Percentiles rank a stretch among this genome's conserved stretches.
These are phyloP conservation scores for Fregetta grallaria DNA, from an alignment of 2,113 vertebrate species.

Conservation along the genomic window DNA sequence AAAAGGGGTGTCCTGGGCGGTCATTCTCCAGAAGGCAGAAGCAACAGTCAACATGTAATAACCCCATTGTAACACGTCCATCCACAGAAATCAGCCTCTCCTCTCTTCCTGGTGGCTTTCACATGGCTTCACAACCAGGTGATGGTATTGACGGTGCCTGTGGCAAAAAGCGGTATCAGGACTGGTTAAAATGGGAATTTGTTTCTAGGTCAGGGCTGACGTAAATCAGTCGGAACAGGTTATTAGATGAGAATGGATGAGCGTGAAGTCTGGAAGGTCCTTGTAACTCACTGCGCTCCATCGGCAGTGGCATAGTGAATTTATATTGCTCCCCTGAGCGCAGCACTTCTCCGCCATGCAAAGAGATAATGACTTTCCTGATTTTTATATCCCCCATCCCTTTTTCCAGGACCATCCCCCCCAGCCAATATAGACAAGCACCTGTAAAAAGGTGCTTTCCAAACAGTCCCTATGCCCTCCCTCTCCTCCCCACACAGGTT, in stretches of 20 bases:
- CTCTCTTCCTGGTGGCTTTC: neutral
- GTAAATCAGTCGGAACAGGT: neutral
- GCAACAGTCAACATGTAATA: neutral
- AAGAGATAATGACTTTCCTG: neutral
- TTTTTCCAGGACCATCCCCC: neutral
- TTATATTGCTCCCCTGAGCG: neutral
- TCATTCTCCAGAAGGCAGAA: neutral
- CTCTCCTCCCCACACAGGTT: neutral
- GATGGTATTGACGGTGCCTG: neutral
- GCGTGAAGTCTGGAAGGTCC: neutral
- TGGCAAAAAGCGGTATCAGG: neutral
- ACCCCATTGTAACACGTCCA: neutral
- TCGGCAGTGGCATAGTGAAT: neutral
- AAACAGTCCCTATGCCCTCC: rapidly evolving
- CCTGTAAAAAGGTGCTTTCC: neutral
- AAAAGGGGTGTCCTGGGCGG: neutral
- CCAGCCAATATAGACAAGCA: neutral
- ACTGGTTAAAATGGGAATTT: neutral
- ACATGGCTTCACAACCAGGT: neutral
- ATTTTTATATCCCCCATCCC: neutral
- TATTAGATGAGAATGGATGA: neutral
- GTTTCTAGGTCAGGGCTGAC: neutral
- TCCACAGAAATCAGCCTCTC: neutral
- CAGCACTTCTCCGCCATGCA: neutral
- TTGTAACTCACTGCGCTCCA: neutral